phyloP scores from a whole-genome alignment of 2,113 vertebrate genomes.

The Phrynosoma platyrhinos region DNA sequence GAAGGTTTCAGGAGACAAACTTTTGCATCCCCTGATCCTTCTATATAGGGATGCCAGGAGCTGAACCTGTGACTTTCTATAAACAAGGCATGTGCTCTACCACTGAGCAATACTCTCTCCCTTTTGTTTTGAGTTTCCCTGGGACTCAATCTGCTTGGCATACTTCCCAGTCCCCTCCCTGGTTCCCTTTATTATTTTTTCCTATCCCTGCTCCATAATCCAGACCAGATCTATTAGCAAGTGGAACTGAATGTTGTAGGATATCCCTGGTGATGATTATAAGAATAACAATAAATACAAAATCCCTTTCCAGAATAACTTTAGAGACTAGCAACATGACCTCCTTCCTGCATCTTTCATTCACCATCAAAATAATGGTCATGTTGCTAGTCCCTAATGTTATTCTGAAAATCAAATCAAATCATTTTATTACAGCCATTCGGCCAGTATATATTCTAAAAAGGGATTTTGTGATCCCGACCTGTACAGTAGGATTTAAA shows the following conservation, averaged over 20 bases:
- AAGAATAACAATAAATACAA: not conserved
- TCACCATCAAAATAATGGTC: too few species aligned
- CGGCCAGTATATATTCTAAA: too few species aligned
- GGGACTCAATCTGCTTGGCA: not conserved
- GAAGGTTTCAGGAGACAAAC: not conserved
- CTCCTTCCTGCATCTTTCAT: too few species aligned
- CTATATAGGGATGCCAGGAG: not conserved
- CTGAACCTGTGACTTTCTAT: not conserved
- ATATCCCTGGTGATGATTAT: not conserved
- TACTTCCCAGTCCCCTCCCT: not conserved
- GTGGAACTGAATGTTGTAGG: too few species aligned
- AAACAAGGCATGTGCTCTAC: not conserved
- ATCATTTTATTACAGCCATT: too few species aligned
- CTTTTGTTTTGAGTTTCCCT: not conserved
- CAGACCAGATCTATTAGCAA: not conserved
- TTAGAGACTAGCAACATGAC: not conserved
- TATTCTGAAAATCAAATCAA: too few species aligned
- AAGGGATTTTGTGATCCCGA: too few species aligned
- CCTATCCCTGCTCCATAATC: not conserved
- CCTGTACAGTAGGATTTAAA: too few species aligned
- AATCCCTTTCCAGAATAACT: not conserved
- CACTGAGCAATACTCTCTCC: not conserved
- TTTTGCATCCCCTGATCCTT: not conserved
- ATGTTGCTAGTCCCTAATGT: too few species aligned
- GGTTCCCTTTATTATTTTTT: not conserved